phyloP scores from a whole-genome alignment of 2,797 vertebrate species.

The Pangasius macronema region DNA sequence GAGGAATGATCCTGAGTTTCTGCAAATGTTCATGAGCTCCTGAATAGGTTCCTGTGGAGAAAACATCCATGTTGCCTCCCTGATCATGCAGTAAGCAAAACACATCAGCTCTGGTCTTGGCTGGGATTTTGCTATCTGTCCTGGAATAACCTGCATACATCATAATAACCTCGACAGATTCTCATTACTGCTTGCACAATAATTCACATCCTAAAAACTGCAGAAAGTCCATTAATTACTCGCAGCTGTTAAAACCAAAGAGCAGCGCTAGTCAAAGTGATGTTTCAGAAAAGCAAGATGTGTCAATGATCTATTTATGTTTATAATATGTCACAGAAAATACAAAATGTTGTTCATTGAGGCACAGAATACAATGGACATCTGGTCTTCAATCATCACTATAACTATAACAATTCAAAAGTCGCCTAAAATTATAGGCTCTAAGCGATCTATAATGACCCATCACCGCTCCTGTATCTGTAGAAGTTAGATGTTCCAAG shows the following conservation, averaged over 20 bases:
- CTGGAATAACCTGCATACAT: slow-evolving; percentile 7
- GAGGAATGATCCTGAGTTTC: neutral
- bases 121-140: neutral
- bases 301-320: neutral
- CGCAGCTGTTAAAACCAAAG: slow-evolving; percentile 11
- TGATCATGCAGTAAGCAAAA: neutral
- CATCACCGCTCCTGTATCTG: neutral
- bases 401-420: neutral
- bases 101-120: slow-evolving; percentile 9
- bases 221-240: slow-evolving; percentile 13
- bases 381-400: too few species aligned
- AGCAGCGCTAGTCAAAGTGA: neutral
- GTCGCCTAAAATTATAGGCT: neutral
- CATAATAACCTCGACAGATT: neutral
- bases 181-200: neutral
- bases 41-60: neutral
- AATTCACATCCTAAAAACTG: slow-evolving; percentile 1
- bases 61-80: neutral
- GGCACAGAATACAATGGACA: neutral
- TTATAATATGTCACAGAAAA: neutral
- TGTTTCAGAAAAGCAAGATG: neutral
- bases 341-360: neutral
- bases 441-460: neutral
- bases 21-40: neutral
- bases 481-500: too few species aligned